Evolutionary conservation across 2,113 vertebrate species (phyloP), one percentile per base, ranked within the genome.

Genomic region (Lepisosteus oculatus): DNA sequence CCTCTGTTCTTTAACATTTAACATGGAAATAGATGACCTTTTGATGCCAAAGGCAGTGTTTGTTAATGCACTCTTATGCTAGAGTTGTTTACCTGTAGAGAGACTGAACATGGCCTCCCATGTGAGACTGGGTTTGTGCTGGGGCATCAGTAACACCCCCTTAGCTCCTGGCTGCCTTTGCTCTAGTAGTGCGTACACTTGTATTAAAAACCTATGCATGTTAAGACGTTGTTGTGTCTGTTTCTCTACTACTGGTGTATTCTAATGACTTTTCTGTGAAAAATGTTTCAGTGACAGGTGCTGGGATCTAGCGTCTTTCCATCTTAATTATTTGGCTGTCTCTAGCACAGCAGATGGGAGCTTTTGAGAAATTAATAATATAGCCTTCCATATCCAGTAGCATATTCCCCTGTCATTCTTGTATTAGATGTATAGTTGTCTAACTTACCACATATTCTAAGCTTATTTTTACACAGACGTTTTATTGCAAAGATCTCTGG

Each of bases 241-340:
- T 64, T 57, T 71, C 43, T 43, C 43, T 69, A 14, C n/a, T 61
- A 54, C 47, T 3, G 64, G 61, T 43, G 67, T 87, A 69, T 72
- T 67, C 64, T 75, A 77, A 65, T 67, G 72, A 82, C 82, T 55
- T 9, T 75, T 59, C 17, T 55, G 72, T 78, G 61, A 77, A 55
- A 81, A 82, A 72, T 72, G 61, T 79, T 79, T 70, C 54, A 82
- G 75, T 74, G 76, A 80, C 68, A 87, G 80, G 78, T 88, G 72
- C 82, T 77, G 73, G 69, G 56, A 74, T 67, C 79, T 59, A 84
- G 59, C 73, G 55, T 80, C 71, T 69, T 82, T 87, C 66, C 17
- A 72, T 80, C 79, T 84, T 83, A 80, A 85, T 91, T 82, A 81
- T 85, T 87, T 81, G 82, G 77, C 77, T 57, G 78, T 78, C 80